Percentiles rank a stretch among this genome's conserved stretches.
Evolutionary conservation across 35 echinoderm and acorn worm genomes (phyloP).

Genomic region (Lytechinus variegatus): DNA sequence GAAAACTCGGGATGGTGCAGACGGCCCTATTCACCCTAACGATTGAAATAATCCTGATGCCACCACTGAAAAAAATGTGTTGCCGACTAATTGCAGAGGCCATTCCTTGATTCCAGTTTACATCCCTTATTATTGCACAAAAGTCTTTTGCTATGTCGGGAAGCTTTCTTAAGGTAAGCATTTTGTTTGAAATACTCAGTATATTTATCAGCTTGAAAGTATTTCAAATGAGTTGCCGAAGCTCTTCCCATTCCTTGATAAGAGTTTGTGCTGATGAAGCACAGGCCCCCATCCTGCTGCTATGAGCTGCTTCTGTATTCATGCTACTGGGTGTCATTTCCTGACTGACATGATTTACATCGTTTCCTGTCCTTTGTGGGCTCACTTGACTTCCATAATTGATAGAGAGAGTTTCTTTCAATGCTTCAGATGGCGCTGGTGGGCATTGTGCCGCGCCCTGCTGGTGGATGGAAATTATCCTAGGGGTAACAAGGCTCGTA

Average conservation of each 20-base stretch:
- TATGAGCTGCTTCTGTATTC: not conserved
- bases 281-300: not conserved
- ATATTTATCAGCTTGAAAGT: too few species aligned
- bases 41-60: too few species aligned
- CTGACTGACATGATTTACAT: not conserved
- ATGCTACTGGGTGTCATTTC: not conserved
- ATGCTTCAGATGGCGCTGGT: not conserved
- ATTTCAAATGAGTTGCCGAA: not conserved
- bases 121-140: too few species aligned
- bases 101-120: too few species aligned
- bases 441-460: not conserved
- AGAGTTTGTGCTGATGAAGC: not conserved
- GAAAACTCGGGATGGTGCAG: too few species aligned
- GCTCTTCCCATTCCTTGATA: not conserved
- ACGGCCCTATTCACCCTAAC: too few species aligned
- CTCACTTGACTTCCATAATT: not conserved
- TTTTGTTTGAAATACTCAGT: too few species aligned
- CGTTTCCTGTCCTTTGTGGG: not conserved
- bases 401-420: not conserved
- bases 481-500: not conserved
- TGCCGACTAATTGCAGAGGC: too few species aligned
- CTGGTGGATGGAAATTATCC: not conserved
- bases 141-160: too few species aligned
- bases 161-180: too few species aligned
- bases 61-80: too few species aligned